Evolutionary conservation across 1,140 invertebrate genomes (phyloP).

Genomic region (Eulimnadia texana): DNA sequence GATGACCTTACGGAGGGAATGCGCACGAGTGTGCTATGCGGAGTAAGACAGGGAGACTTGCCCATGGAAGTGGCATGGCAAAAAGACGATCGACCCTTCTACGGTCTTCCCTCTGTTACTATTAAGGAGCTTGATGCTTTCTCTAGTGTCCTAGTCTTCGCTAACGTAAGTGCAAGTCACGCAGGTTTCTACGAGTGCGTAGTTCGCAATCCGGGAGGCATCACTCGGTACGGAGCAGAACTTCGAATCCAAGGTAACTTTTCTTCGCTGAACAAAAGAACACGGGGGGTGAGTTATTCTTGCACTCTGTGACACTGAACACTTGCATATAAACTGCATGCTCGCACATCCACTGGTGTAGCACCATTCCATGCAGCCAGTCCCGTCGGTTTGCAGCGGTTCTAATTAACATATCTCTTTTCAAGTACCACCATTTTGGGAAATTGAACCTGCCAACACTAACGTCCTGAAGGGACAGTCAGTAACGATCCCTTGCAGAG

Average conservation of each 20-base stretch:
- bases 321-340: no score
- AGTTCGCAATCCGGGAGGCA: slow-evolving; percentile 65
- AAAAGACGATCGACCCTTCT: slow-evolving; percentile 47
- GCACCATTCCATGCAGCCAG: no score
- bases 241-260: slow-evolving; percentile 66
- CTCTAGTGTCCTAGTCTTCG: slow-evolving; percentile 70
- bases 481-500: neutral
- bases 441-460: slow-evolving; percentile 1
- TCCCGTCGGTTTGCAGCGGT: no score
- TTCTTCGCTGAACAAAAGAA: no score
- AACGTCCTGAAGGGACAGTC: slow-evolving; percentile 1
- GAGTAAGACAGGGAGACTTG: slow-evolving; percentile 84
- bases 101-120: slow-evolving; percentile 17
- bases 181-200: slow-evolving; percentile 80
- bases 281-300: no score
- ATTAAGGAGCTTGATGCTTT: slow-evolving; percentile 48
- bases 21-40: slow-evolving; percentile 62
- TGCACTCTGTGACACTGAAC: no score
- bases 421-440: slow-evolving; percentile 14
- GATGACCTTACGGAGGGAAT: slow-evolving; percentile 28
- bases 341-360: no score
- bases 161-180: slow-evolving; percentile 60
- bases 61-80: slow-evolving; percentile 71
- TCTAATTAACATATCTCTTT: neutral
- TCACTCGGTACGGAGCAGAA: slow-evolving; percentile 52